Base-by-base conservation (phyloP, 2,113 vertebrate genomes). In the Carlito syrichta region DNA sequence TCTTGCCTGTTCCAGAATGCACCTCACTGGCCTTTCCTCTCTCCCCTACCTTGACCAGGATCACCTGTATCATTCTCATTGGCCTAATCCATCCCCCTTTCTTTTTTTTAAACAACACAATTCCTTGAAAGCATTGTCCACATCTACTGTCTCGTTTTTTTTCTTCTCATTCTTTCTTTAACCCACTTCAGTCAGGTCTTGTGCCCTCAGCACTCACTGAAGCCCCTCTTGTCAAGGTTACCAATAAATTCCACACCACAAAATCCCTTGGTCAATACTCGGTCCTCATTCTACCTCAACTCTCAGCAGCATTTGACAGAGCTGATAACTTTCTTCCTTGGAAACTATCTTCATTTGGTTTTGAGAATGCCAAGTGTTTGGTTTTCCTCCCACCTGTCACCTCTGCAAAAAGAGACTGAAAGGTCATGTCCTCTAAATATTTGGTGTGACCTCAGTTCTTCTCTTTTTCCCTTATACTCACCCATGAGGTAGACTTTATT, bases 351-450 rank as follows among this genome's bases (percentile, higher is more conserved):
- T 23, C 40, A 69, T 35, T 85, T 58, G 40, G 16, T 40, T 90
- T 90, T 77, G 48, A 40, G 17, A 40, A 58, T 40, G 8, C 87
- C 40, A 56, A 77, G 13, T 56, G 23, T 19, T 38, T 89, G 30
- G 23, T 66, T 84, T 82, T 89, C 23, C 58, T 84, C 19, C 58
- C 30, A 66, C 56, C 20, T 84, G 14, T 71, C 78, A 89, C 27
- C 45, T 85, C 56, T 43, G 27, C 27, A 56, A 54, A 74, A 74
- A 32, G 38, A 73, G 43, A 92, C 25, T 35, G 10, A 48, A 58
- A 71, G 50, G 40, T 86, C 12, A 38, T 48, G 14, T 83, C 32
- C 13, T 83, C 32, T 89, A 62, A 62, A 62, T 8, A 17, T 48
- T n/a, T 78, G 14, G 11, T 22, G 27, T 87, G 84, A 19, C 25